These are phyloP conservation scores for Diogma glabrata DNA, from an alignment of 2,888 invertebrate genomes.

Conservation along the genomic window DNA sequence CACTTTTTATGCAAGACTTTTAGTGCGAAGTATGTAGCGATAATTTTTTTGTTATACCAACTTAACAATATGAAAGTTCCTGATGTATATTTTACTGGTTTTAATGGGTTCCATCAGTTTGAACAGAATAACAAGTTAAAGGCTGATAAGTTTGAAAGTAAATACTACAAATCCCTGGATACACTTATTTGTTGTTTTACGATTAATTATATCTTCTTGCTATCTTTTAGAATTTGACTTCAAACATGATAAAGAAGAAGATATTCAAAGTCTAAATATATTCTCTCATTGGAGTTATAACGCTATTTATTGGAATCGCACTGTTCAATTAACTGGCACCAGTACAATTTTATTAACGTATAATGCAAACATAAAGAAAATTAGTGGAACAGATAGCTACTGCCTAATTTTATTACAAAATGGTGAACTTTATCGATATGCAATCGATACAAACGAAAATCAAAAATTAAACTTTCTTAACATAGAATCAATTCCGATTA, in stretches of 20 bases:
- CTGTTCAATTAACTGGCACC: conserved; percentile 24
- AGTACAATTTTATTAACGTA: conserved; percentile 18
- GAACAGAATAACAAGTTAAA: not conserved
- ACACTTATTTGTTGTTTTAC: not conserved
- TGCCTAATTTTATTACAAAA: conserved; percentile 27
- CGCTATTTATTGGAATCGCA: conserved; percentile 21
- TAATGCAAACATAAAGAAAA: conserved; percentile 22
- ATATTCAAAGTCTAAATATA: conserved; percentile 12
- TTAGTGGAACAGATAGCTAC: conserved; percentile 26
- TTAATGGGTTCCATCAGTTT: conserved; percentile 7
- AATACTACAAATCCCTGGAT: no score
- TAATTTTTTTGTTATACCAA: no score
- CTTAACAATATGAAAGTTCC: no score
- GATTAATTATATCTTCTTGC: not conserved
- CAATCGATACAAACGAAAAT: conserved; percentile 3
- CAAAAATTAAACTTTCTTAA: conserved; percentile 14
- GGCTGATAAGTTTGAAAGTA: not conserved
- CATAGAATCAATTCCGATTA: conserved; percentile 4
- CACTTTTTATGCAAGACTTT: no score
- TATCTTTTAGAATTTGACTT: conserved; percentile 14
- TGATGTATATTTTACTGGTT: not conserved
- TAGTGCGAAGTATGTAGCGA: no score
- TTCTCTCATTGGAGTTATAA: conserved; percentile 28
- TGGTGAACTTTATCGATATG: conserved; percentile 27
- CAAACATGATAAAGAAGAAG: not conserved